phyloP scores from a whole-genome alignment of 2,797 vertebrate genomes.

The Coluber constrictor region DNA sequence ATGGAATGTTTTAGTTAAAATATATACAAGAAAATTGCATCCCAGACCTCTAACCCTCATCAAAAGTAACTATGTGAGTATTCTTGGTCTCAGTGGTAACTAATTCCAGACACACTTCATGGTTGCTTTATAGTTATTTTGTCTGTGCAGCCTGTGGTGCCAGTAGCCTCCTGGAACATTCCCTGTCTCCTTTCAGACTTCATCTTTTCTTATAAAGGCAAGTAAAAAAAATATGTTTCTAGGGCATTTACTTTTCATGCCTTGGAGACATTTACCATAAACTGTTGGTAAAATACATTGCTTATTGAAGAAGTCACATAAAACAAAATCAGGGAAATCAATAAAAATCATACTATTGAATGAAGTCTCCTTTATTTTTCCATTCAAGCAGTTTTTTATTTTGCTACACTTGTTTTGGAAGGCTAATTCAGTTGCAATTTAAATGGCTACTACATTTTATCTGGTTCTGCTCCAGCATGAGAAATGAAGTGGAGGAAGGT shows the following conservation, averaged over 20 bases:
- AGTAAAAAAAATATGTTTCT: neutral
- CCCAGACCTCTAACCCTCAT: slow-evolving; percentile 44
- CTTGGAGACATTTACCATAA: slow-evolving; percentile 39
- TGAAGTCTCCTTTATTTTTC: neutral
- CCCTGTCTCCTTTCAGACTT: slow-evolving; percentile 27
- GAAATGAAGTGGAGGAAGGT: neutral
- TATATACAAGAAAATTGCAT: slow-evolving; percentile 28
- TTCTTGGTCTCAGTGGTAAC: slow-evolving; percentile 49
- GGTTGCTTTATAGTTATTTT: slow-evolving; percentile 23
- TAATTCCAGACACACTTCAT: slow-evolving; percentile 18
- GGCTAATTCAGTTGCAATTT: neutral
- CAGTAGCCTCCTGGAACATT: neutral
- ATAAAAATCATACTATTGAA: slow-evolving; percentile 30
- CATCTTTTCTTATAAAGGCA: slow-evolving; percentile 17
- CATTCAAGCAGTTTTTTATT: neutral
- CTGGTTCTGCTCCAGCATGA: neutral
- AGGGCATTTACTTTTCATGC: slow-evolving; percentile 9
- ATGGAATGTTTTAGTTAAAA: slow-evolving; percentile 36
- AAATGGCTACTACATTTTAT: neutral
- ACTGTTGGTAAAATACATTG: neutral
- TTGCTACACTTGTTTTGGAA: neutral
- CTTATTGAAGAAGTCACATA: slow-evolving; percentile 38
- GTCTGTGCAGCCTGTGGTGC: neutral
- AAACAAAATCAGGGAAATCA: neutral
- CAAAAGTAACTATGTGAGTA: slow-evolving; percentile 32